Evolutionary conservation across 2,797 vertebrate genomes (phyloP), one percentile per base, ranked within the genome.

Genomic region (Decapterus maruadsi): DNA sequence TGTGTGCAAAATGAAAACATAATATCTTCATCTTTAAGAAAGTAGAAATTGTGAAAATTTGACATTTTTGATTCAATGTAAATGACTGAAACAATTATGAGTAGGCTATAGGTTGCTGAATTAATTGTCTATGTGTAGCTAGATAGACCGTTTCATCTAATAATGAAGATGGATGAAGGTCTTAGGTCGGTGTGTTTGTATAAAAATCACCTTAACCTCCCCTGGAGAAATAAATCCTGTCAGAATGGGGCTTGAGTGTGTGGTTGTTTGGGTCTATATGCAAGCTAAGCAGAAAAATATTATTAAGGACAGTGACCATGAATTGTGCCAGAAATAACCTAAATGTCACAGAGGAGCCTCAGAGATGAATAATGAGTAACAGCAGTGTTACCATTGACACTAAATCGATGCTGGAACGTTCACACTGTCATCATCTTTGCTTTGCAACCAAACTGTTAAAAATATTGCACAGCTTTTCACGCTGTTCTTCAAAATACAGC

Each of bases 221-320:
- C 4, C n/a, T 10, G n/a, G 12, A 36, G 6, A 59, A 17, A 46
- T 20, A 48, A 42, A 36, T 38, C 8, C n/a, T 60, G n/a, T 6
- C 57, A 45, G 4, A 62, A 19, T 58, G 34, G 31, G 8, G 20
- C 14, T 38, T 48, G 20, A 69, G 22, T 34, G 43, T 51, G 42
- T 17, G 54, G 46, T 48, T 71, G 46, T 48, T 67, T 71, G 50
- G 59, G 55, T 50, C 65, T 29, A 66, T 66, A 19, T 77, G 54
- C 59, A 70, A 70, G 43, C 20, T 46, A 45, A 59, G 55, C 22
- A 62, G 42, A 22, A 73, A 63, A 59, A 48, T 26, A 54, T 68
- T 31, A 40, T 38, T 60, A n/a, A 51, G 19, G 10, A 51, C n/a
- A 26, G 29, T 46, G 29, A 72, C 20, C 11, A 57, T 54, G 45